Evolutionary conservation across 2,888 invertebrate genomes (phyloP), one percentile per base, ranked within the genome.

Genomic region (Drosophila sordidula): DNA sequence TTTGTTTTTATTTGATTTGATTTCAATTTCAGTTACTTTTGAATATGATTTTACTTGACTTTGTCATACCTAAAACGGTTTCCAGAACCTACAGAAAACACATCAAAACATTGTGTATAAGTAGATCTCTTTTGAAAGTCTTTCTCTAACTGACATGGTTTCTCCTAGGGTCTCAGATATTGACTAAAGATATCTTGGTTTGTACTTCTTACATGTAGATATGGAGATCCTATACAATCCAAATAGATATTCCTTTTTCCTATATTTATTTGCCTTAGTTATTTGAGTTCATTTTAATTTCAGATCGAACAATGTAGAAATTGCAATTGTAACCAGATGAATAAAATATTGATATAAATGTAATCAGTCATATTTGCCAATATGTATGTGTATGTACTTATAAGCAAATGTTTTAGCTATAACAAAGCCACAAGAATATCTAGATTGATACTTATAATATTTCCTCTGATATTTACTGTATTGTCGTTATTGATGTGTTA

Each of bases 401-500:
- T 64, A 79, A 69, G 63, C 46, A 74, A 54, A 41, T 47, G 34
- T 36, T 47, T 52, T 62, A 71, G 46, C 29, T 49, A 47, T 25
- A 18, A 22, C 34, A 16, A 62, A 26, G 41, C 46, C 49, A 50
- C 41, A 63, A 34, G 41, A 44, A 80, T 71, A 62, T 61, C 63
- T 58, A 80, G 70, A 80, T 88, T 64, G 52, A 79, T 63, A 73
- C 66, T 72, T 68, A 70, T 65, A 83, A 88, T 83, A 82, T 56
- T 77, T 84, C 67, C 68, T 87, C 87, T 54, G 65, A 89, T 77
- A 83, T 66, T 79, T 77, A 77, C 49, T 50, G 56, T 59, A 89
- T 87, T 78, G 66, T 68, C 82, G 75, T 80, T 89, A 85, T 88
- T 86, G 87, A 88, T 83, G 80, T 86, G 88, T 87, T 84, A 62